Percentiles rank a stretch among this genome's conserved stretches.
Evolutionary conservation across 1,140 invertebrate genomes (phyloP).

Genomic region (Tenebrio molitor): DNA sequence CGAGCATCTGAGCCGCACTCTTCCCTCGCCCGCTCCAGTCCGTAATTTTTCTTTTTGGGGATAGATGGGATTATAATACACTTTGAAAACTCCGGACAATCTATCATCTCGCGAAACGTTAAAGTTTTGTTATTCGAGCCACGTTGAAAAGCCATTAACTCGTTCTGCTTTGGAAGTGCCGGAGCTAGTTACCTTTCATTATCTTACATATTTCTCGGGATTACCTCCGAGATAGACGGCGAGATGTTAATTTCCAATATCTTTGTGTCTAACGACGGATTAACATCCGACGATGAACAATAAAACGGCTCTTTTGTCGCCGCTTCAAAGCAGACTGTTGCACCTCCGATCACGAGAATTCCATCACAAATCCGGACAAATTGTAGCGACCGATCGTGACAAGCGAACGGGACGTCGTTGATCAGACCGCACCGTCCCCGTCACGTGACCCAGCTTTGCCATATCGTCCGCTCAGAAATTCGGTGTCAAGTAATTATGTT

Average conservation of each 20-base stretch:
- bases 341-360: too few relatives aligned
- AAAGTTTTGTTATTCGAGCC: slow-evolving; percentile 50
- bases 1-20: slow-evolving; percentile 10
- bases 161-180: slow-evolving; percentile 40
- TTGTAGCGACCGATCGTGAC: too few relatives aligned
- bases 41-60: slow-evolving; percentile 51
- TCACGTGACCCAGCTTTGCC: too few relatives aligned
- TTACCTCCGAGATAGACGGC: slow-evolving; percentile 45
- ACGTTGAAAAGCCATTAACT: slow-evolving; percentile 53
- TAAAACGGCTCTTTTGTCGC: slow-evolving; percentile 10
- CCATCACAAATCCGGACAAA: too few relatives aligned
- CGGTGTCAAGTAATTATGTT: too few relatives aligned
- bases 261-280: slow-evolving; percentile 33
- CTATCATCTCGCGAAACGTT: slow-evolving; percentile 51
- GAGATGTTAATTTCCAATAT: slow-evolving; percentile 46
- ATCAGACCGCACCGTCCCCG: too few relatives aligned
- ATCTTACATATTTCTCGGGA: slow-evolving; percentile 49
- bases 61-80: slow-evolving; percentile 53
- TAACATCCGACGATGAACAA: slow-evolving; percentile 5
- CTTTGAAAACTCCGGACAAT: slow-evolving; percentile 51
- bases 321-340: background rate
- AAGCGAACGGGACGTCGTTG: too few relatives aligned
- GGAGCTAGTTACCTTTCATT: slow-evolving; percentile 50
- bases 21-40: background rate
- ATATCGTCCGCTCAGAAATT: too few relatives aligned